Percentiles rank a stretch among this genome's conserved stretches.
Conservation (phyloP, 2,888 invertebrate species). For the Busseola fusca region DNA sequence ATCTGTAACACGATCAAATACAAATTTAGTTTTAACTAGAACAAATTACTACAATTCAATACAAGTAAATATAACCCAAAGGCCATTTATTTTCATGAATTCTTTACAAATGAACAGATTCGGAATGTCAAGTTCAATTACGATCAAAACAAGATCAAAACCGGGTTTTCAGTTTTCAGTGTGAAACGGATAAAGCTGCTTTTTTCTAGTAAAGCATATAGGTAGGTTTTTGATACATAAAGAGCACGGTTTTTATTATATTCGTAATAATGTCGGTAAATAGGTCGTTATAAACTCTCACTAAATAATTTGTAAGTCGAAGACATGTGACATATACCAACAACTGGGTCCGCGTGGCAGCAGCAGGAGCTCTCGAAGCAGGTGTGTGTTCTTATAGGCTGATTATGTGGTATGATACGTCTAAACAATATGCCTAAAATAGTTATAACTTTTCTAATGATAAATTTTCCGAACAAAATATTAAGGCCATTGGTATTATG, state of each 20-base stretch:
- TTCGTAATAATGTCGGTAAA: background rate
- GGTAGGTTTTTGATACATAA: background rate
- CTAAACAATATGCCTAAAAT: no score
- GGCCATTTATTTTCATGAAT: constrained; percentile 6
- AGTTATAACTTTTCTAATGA: no score
- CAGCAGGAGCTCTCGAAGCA: no score
- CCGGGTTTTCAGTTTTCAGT: constrained; percentile 3
- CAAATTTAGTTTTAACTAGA: background rate
- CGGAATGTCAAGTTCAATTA: constrained; percentile 11
- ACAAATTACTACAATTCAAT: background rate
- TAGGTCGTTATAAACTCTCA: background rate
- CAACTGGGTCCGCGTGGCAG: background rate
- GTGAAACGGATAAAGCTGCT: background rate
- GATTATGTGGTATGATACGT: no score
- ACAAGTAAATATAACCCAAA: background rate
- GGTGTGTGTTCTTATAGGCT: no score
- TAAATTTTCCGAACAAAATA: background rate
- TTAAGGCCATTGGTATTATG: constrained; percentile 9
- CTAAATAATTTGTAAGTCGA: background rate
- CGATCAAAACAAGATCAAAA: background rate
- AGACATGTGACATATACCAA: background rate
- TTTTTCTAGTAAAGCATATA: background rate
- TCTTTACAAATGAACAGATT: constrained; percentile 3
- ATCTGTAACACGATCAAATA: background rate
- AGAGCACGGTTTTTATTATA: background rate